phyloP scores from a whole-genome alignment of 1,140 invertebrate genomes.

The Branchinecta lynchi region DNA sequence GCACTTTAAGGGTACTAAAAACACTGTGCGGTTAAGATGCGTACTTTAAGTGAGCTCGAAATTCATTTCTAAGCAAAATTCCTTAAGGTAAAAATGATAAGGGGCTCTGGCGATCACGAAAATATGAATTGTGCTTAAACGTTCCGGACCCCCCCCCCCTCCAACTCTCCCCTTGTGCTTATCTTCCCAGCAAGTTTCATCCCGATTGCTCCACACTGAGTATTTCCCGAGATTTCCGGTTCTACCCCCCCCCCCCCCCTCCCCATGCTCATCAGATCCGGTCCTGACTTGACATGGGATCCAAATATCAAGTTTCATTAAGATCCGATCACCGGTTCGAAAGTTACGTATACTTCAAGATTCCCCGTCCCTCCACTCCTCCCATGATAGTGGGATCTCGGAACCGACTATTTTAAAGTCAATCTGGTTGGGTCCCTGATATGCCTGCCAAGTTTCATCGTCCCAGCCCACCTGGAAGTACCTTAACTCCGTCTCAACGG shows the following conservation, averaged over 20 bases:
- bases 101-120: too few species aligned
- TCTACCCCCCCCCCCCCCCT: not conserved
- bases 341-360: not conserved
- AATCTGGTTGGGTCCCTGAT: not conserved
- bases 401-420: not conserved
- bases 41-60: too few species aligned
- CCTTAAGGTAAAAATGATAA: too few species aligned
- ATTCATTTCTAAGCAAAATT: too few species aligned
- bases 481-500: too few species aligned
- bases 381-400: not conserved
- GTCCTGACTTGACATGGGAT: not conserved
- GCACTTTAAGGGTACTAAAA: too few species aligned
- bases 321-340: constrained; percentile 1
- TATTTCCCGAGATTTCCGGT: not conserved
- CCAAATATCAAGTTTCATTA: constrained; percentile 2
- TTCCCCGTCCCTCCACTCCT: not conserved
- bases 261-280: not conserved
- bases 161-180: constrained; percentile 1
- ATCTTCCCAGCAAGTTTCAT: constrained; percentile 6
- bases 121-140: too few species aligned
- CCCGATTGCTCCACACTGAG: not conserved
- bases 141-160: too few species aligned
- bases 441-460: not conserved
- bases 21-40: too few species aligned
- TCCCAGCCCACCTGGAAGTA: not conserved